Evolutionary conservation across 2,888 invertebrate species (phyloP).

Genomic region (Dynastes hyllus): DNA sequence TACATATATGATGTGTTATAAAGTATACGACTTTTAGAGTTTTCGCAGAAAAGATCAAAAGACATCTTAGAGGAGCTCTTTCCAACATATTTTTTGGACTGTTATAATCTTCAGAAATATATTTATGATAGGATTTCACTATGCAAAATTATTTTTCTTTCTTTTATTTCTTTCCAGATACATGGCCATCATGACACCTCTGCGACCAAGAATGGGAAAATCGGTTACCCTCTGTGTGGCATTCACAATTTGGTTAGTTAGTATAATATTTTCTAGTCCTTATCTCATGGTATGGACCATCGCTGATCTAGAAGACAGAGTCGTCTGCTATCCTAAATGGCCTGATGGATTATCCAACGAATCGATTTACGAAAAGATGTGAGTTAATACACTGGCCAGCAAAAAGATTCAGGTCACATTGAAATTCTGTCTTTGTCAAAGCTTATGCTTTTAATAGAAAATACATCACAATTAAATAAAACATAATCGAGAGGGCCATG

Average conservation of each 20-base stretch:
- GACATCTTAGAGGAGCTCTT: too few relatives aligned
- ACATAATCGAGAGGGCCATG: too few relatives aligned
- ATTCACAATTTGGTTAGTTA: slow-evolving; percentile 88
- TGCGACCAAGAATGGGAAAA: slow-evolving; percentile 91
- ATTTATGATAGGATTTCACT: too few relatives aligned
- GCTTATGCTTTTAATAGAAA: too few relatives aligned
- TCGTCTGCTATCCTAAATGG: slow-evolving; percentile 90
- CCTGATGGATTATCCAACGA: slow-evolving; percentile 81
- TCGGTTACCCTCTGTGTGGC: slow-evolving; percentile 88
- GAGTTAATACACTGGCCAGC: slow-evolving; percentile 69
- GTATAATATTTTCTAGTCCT: slow-evolving; percentile 87
- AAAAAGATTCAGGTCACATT: not conserved
- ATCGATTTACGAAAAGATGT: slow-evolving; percentile 83
- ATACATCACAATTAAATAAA: too few relatives aligned
- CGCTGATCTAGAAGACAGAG: slow-evolving; percentile 74
- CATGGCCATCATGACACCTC: slow-evolving; percentile 95
- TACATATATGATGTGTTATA: not conserved
- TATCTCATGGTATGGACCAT: slow-evolving; percentile 90
- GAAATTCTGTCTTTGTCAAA: not conserved
- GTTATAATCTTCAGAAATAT: too few relatives aligned
- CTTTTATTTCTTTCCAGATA: slow-evolving; percentile 78
- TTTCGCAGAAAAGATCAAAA: too few relatives aligned
- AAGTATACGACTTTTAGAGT: too few relatives aligned
- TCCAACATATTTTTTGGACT: not conserved
- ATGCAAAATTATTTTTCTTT: too few relatives aligned